These are phyloP conservation scores for Loripinus fragilis DNA, from an alignment of 2,888 invertebrate genomes.

Conservation along the genomic window DNA sequence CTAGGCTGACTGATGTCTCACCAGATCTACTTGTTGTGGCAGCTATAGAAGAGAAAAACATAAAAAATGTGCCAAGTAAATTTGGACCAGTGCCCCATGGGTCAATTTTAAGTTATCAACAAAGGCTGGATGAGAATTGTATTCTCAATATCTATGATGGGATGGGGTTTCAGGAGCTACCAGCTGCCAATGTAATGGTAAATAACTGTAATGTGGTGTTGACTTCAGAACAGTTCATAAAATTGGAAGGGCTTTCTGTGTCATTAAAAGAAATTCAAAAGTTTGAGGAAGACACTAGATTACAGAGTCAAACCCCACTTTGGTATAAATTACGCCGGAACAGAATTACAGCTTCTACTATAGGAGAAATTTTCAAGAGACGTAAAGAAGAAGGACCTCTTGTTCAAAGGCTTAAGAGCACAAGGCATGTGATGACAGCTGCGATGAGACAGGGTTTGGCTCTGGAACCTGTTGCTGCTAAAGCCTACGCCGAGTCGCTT, in stretches of 20 bases:
- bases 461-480: slow-evolving; percentile 24
- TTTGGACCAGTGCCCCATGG: neutral
- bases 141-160: neutral
- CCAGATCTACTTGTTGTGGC: neutral
- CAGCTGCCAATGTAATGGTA: neutral
- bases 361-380: slow-evolving; percentile 23
- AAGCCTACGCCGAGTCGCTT: slow-evolving; percentile 10
- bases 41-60: neutral
- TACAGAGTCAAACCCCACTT: slow-evolving; percentile 15
- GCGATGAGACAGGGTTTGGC: slow-evolving; percentile 24
- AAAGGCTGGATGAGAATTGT: neutral
- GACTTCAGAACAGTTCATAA: neutral
- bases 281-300: slow-evolving; percentile 8
- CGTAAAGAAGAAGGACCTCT: slow-evolving; percentile 3
- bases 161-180: neutral
- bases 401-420: slow-evolving; percentile 5
- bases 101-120: neutral
- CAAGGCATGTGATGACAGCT: slow-evolving; percentile 16
- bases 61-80: neutral
- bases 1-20: neutral
- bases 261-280: neutral
- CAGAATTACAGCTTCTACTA: slow-evolving; percentile 28
- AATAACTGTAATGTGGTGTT: neutral
- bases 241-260: slow-evolving; percentile 5
- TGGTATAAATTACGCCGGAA: slow-evolving; percentile 19